These are phyloP conservation scores for Poeciliopsis gracilis DNA, from an alignment of 2,797 vertebrate genomes.

Conservation along the genomic window DNA sequence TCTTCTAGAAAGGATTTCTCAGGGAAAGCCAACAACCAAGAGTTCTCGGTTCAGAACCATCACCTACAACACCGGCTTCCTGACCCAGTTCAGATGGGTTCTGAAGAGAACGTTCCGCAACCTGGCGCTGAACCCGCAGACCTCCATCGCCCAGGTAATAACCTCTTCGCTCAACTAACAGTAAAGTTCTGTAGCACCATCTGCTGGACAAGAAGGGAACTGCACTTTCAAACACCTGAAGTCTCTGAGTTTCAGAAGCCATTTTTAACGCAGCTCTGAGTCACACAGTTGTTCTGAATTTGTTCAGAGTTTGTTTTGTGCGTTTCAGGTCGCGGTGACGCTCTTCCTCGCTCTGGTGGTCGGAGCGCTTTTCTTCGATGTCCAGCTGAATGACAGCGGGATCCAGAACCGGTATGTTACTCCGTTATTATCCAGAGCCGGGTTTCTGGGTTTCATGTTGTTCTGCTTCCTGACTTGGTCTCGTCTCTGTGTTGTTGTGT, in stretches of 20 bases:
- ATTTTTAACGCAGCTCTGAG: background rate
- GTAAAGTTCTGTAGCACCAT: background rate
- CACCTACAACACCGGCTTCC: constrained; percentile 87
- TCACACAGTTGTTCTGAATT: background rate
- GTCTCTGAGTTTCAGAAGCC: background rate
- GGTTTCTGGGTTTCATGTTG: background rate
- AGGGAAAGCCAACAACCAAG: constrained; percentile 43
- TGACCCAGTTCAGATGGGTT: constrained; percentile 92
- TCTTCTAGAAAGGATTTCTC: constrained; percentile 69
- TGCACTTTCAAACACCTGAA: background rate
- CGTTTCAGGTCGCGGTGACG: constrained; percentile 66
- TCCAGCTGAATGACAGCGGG: constrained; percentile 59
- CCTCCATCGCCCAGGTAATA: constrained; percentile 91
- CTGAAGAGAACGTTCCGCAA: constrained; percentile 89
- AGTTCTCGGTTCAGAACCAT: constrained; percentile 68
- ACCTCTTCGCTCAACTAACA: background rate
- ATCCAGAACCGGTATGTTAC: constrained; percentile 78
- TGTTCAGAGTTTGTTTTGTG: background rate
- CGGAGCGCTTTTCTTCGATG: constrained; percentile 79
- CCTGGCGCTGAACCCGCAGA: constrained; percentile 91
- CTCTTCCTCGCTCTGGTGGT: constrained; percentile 77
- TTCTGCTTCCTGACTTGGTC: background rate
- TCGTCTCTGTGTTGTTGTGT: background rate
- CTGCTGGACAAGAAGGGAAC: constrained; percentile 19
- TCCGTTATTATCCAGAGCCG: background rate